phyloP scores from a whole-genome alignment of 2,113 vertebrate species.

The Alectura lathami region DNA sequence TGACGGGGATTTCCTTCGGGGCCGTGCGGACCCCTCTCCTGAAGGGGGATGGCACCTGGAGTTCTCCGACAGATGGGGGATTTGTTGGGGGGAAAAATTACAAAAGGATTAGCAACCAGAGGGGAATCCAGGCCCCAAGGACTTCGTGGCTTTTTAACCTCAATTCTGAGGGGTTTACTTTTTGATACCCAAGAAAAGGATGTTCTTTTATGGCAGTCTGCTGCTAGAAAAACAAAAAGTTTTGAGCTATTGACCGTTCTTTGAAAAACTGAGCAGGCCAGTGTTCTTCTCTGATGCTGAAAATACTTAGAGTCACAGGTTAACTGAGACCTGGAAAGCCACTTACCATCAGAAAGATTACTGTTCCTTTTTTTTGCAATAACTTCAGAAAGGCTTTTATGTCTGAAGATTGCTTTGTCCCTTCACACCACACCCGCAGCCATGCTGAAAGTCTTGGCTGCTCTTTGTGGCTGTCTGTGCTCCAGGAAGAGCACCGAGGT shows the following conservation, averaged over 20 bases:
- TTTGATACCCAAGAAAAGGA: not conserved
- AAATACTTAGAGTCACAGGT: not conserved
- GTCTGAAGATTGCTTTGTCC: not conserved
- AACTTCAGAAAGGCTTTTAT: slow-evolving; percentile 2
- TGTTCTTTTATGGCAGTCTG: not conserved
- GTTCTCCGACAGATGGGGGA: not conserved
- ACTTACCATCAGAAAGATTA: not conserved
- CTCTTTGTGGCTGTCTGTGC: not conserved
- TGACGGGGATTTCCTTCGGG: not conserved
- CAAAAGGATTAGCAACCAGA: not conserved
- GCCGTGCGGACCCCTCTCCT: not conserved
- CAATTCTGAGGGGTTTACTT: not conserved
- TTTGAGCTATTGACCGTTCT: not conserved
- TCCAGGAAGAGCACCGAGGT: not conserved
- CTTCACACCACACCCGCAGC: not conserved
- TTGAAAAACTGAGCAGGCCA: not conserved
- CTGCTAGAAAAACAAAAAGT: not conserved
- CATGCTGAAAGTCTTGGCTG: not conserved
- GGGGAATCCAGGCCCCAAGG: not conserved
- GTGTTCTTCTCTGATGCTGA: not conserved
- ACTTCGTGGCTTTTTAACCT: not conserved
- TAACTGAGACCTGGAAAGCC: not conserved
- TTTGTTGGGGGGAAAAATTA: not conserved
- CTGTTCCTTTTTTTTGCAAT: not conserved
- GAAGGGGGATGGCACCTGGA: not conserved